Evolutionary conservation across 2,113 vertebrate genomes (phyloP).

Genomic region (Daboia siamensis): DNA sequence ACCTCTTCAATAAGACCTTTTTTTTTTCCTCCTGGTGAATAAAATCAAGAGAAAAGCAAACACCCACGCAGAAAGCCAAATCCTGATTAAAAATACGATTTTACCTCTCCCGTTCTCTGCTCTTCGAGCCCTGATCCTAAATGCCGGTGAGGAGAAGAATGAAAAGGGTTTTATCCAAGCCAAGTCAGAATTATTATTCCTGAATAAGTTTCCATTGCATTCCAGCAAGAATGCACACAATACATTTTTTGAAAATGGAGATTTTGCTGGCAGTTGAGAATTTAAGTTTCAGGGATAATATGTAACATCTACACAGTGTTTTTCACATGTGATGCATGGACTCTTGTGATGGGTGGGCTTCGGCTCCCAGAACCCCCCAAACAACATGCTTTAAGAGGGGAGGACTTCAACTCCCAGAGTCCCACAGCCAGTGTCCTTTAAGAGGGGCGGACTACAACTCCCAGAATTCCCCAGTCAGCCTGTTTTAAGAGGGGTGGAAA

Average conservation of each 20-base stretch:
- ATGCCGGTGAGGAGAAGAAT: neutral
- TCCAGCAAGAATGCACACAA: neutral
- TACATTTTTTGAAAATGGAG: neutral
- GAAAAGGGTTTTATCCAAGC: neutral
- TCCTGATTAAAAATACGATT: neutral
- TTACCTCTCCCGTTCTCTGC: neutral
- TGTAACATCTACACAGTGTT: neutral
- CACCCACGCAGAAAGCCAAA: neutral
- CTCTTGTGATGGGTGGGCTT: neutral
- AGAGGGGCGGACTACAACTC: neutral
- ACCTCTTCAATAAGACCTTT: neutral
- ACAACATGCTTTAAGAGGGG: no score
- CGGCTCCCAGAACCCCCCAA: no score
- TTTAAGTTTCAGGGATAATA: neutral
- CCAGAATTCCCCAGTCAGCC: no score
- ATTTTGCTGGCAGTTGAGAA: neutral
- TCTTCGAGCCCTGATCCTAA: neutral
- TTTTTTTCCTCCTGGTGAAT: neutral
- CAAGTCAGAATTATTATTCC: neutral
- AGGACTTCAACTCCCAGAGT: no score
- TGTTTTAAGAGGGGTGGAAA: neutral
- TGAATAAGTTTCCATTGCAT: neutral
- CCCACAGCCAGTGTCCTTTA: no score
- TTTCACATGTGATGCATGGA: neutral
- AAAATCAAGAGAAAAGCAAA: neutral